A percentile compares a stretch with the other conserved stretches of the same genome.
Conservation (phyloP, 2,797 vertebrate species). For the Hippopotamyrus pictus region DNA sequence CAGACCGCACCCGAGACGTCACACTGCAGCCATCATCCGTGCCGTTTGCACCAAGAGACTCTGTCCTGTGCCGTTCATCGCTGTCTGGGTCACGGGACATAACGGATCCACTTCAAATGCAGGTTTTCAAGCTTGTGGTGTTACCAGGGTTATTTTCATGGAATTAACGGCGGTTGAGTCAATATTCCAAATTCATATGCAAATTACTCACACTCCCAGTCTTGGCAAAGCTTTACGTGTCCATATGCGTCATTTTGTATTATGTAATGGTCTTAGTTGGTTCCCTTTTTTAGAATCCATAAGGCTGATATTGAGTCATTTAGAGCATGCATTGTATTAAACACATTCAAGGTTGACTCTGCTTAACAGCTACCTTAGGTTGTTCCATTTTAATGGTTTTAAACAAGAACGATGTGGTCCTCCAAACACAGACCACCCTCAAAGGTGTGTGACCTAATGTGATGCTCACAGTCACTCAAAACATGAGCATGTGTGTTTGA, state of each 20-base stretch:
- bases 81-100: not conserved
- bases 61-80: not conserved
- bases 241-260: conserved; percentile 17
- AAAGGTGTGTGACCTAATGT: not conserved
- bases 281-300: conserved; percentile 11
- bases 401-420: not conserved
- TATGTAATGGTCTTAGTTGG: conserved; percentile 15
- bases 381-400: not conserved
- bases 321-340: conserved; percentile 15
- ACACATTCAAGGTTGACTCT: conserved; percentile 8
- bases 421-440: not conserved
- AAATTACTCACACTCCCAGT: conserved; percentile 1
- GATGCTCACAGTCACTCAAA: not conserved
- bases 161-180: conserved; percentile 9
- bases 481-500: not conserved
- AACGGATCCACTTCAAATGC: not conserved
- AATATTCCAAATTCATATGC: conserved; percentile 18
- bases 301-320: conserved; percentile 9
- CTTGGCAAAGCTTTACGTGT: conserved; percentile 1
- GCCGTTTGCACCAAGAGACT: not conserved
- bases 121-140: not conserved
- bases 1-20: not conserved
- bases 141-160: conserved; percentile 6
- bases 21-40: not conserved
- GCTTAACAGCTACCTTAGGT: not conserved